Evolutionary conservation across 2,113 vertebrate genomes (phyloP), one percentile per base, ranked within the genome.

Genomic region (Psittacula cyanocephala): DNA sequence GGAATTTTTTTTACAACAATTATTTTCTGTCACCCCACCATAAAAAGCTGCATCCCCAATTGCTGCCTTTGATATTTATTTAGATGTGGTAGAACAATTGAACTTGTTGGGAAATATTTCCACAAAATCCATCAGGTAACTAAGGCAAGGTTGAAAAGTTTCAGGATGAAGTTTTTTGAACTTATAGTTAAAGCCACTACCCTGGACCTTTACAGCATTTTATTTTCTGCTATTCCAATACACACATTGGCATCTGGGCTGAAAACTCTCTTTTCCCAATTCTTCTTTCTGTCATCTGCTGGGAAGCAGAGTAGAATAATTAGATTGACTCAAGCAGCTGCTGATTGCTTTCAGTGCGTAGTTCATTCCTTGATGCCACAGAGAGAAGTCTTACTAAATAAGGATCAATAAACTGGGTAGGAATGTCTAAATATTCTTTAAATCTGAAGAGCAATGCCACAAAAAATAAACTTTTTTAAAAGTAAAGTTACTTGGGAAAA

Each of bases 181-280:
- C 83, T 89, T 90, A 69, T 96, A 97, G 81, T 92, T 96, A 95
- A 97, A 96, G 76, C 18, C 17, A 9, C 74, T 91, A 79, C 70
- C 49, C 72, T 69, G 22, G 37, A 89, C 81, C 81, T 92, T 83
- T 59, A 60, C 3, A 5, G 69, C 85, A 97, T 86, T 97, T 96
- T 93, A 96, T 94, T 95, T 96, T 91, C 93, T 92, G 93, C 55
- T 55, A 76, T 74, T 94, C 71, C 96, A 96, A 92, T 59, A 88
- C 17, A 94, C 0, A 5, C 62, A 89, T 41, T 91, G 92, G 65
- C 76, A 96, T 53, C 81, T 86, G 10, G 64, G 52, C 78, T 79
- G 79, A 93, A 86, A 95, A 89, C 84, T 70, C 50, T 70, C 72
- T 44, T 86, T 96, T 89, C 91, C 55, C 64, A 75, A 78, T 96